Conservation (phyloP, 2,797 vertebrate genomes). For the Centroberyx gerrardi region DNA sequence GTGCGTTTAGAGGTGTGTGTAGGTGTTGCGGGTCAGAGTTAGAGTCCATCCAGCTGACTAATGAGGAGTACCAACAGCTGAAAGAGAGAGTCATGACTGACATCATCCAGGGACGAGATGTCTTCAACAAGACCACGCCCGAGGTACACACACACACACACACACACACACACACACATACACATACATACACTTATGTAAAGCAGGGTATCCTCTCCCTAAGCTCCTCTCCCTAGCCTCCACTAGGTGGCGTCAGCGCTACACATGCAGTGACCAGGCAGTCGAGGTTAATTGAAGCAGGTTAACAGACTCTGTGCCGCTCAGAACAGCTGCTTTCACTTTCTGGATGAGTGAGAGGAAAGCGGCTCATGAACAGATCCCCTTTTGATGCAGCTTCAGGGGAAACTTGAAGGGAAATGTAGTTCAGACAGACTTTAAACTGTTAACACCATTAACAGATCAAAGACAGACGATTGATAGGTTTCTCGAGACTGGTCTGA, state of each 20-base stretch:
- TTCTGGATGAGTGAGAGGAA: slow-evolving; percentile 13
- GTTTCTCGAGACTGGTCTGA: background rate
- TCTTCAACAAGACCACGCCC: slow-evolving; percentile 94
- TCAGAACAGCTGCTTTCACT: slow-evolving; percentile 11
- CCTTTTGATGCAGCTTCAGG: background rate
- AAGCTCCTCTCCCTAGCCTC: background rate
- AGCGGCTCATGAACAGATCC: slow-evolving; percentile 5
- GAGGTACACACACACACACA: slow-evolving; percentile 80
- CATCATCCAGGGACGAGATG: slow-evolving; percentile 91
- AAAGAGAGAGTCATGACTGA: slow-evolving; percentile 89
- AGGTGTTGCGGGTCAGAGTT: slow-evolving; percentile 67
- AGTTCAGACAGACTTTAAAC: background rate
- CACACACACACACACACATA: background rate
- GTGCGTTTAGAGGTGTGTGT: slow-evolving; percentile 80
- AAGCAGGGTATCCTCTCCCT: no score
- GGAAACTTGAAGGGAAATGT: background rate
- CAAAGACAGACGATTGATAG: background rate
- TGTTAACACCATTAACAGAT: background rate
- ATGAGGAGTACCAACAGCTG: slow-evolving; percentile 90
- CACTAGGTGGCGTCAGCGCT: slow-evolving; percentile 68
- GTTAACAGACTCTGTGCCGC: background rate
- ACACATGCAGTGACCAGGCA: background rate
- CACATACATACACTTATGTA: background rate
- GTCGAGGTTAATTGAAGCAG: background rate
- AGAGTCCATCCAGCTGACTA: slow-evolving; percentile 79